Conservation (phyloP, 2,113 vertebrate genomes). For the Ochotona princeps region DNA sequence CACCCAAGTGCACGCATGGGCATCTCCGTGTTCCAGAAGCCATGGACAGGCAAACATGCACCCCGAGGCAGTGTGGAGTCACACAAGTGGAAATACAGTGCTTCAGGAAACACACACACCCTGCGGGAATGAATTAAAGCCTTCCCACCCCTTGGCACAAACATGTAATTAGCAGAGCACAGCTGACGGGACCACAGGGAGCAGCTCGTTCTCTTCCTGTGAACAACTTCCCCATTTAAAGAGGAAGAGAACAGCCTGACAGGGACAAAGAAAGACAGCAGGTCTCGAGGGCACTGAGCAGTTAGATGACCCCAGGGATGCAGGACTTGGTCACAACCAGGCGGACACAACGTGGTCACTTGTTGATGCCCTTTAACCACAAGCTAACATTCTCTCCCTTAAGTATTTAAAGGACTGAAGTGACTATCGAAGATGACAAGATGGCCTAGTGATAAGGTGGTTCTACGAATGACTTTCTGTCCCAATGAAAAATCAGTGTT, state of each 20-base stretch:
- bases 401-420: not conserved
- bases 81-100: conserved; percentile 48
- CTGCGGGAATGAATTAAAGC: conserved; percentile 76
- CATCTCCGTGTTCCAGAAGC: not conserved
- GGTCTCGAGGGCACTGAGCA: conserved; percentile 8
- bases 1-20: not conserved
- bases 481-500: not conserved
- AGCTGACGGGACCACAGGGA: conserved; percentile 57
- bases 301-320: not conserved
- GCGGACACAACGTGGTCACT: not conserved
- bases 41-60: conserved; percentile 31
- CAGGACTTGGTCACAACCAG: not conserved
- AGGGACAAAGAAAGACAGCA: not conserved
- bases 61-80: conserved; percentile 32
- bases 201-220: conserved; percentile 26
- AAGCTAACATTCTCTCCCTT: not conserved
- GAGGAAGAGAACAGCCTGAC: not conserved
- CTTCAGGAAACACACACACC: conserved; percentile 54
- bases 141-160: conserved; percentile 69
- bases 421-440: not conserved
- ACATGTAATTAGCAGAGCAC: conserved; percentile 77
- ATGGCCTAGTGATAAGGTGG: not conserved
- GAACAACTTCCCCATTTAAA: not conserved
- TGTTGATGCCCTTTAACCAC: not conserved
- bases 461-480: not conserved